These are phyloP conservation scores for Patagioenas fasciata DNA, from an alignment of 2,113 vertebrate species.

Conservation along the genomic window DNA sequence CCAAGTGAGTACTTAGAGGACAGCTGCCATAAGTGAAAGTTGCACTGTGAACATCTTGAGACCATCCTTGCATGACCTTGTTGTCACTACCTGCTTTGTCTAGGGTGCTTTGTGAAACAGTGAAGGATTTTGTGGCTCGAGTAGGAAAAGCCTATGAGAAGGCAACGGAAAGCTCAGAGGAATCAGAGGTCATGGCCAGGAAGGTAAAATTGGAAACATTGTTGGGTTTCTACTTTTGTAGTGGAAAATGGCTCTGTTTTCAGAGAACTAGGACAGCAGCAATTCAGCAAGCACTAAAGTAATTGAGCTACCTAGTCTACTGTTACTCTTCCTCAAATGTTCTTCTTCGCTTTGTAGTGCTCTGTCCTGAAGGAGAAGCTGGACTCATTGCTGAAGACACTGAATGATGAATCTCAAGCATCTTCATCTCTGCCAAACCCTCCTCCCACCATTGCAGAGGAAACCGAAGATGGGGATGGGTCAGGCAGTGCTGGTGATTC, in stretches of 20 bases:
- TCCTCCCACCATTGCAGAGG: conserved; percentile 91
- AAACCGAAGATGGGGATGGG: conserved; percentile 84
- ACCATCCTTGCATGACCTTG: not conserved
- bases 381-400: conserved; percentile 90
- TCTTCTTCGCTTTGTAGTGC: conserved; percentile 72
- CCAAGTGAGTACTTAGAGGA: conserved; percentile 80
- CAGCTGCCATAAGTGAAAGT: not conserved
- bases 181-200: conserved; percentile 93
- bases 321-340: not conserved
- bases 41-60: not conserved
- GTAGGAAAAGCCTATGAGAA: conserved; percentile 95
- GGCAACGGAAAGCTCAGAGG: conserved; percentile 88
- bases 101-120: conserved; percentile 96
- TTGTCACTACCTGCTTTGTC: not conserved
- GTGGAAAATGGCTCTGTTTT: not conserved
- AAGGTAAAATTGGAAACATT: conserved; percentile 80
- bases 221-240: not conserved
- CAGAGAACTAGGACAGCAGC: not conserved
- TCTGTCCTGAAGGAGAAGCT: conserved; percentile 94
- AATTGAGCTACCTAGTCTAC: not conserved
- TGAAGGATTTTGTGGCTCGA: conserved; percentile 97
- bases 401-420: conserved; percentile 92
- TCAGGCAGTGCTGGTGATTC: conserved; percentile 54
- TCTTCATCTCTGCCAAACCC: conserved; percentile 80
- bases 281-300: not conserved